These are phyloP conservation scores for Corythoichthys intestinalis DNA, from an alignment of 2,113 vertebrate species.

Conservation along the genomic window DNA sequence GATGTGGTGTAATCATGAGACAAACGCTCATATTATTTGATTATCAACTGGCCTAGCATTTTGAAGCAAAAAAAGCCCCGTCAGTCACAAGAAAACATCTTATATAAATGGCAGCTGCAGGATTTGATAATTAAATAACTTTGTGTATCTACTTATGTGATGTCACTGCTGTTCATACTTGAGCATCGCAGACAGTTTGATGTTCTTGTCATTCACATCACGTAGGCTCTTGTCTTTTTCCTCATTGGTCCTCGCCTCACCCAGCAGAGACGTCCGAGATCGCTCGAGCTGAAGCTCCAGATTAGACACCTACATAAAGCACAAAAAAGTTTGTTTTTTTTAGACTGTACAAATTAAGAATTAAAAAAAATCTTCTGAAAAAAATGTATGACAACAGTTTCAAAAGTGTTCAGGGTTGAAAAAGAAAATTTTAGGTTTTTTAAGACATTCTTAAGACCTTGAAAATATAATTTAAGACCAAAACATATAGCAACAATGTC, in stretches of 20 bases:
- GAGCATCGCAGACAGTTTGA: conserved; percentile 72
- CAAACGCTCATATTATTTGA: conserved; percentile 3
- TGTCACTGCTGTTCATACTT: conserved; percentile 61
- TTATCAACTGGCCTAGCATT: neutral
- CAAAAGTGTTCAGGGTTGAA: no score
- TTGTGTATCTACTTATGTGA: neutral
- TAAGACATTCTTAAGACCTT: no score
- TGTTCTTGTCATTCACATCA: conserved; percentile 69
- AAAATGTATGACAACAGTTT: no score
- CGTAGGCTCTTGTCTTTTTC: conserved; percentile 65
- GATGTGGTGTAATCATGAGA: conserved; percentile 55
- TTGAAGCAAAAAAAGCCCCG: conserved; percentile 5
- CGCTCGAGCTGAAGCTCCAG: conserved; percentile 86
- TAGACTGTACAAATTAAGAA: no score
- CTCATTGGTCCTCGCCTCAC: conserved; percentile 69
- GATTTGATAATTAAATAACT: neutral
- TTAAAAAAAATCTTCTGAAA: no score
- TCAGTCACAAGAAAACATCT: neutral
- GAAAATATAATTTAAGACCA: no score
- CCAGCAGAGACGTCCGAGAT: conserved; percentile 68
- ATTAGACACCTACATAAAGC: conserved; percentile 74
- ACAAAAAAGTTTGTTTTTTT: neutral
- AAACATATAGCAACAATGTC: no score
- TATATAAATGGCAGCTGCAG: neutral
- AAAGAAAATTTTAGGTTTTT: no score